Conservation (phyloP, 2,888 invertebrate genomes). For the Synanthedon vespiformis region DNA sequence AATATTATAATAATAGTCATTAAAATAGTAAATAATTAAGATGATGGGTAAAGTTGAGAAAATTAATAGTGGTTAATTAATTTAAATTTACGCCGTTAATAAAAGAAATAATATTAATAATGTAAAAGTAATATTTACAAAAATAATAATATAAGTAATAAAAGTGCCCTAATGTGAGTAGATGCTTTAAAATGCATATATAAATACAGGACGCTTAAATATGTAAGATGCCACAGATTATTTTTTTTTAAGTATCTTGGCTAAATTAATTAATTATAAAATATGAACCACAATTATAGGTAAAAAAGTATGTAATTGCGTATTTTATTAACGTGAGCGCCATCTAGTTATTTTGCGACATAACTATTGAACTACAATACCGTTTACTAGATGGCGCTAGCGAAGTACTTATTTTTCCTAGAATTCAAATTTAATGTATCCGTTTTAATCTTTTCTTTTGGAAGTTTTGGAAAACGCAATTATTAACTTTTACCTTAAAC, state of each 20-base stretch:
- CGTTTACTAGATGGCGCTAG: too few relatives aligned
- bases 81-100: slow-evolving; percentile 3
- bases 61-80: background rate
- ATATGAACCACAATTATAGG: too few relatives aligned
- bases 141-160: slow-evolving; percentile 1
- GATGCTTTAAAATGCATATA: slow-evolving; percentile 2
- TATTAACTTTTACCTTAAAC: too few relatives aligned
- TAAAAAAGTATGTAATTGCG: too few relatives aligned
- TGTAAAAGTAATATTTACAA: slow-evolving; percentile 5
- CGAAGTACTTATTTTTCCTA: too few relatives aligned
- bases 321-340: too few relatives aligned
- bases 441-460: too few relatives aligned
- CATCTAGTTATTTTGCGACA: too few relatives aligned
- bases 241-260: slow-evolving; percentile 7
- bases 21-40: background rate
- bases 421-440: too few relatives aligned
- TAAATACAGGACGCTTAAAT: slow-evolving; percentile 1
- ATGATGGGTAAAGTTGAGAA: too few relatives aligned
- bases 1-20: slow-evolving; percentile 9
- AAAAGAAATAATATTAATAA: slow-evolving; percentile 2
- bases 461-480: too few relatives aligned
- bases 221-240: background rate
- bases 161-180: background rate
- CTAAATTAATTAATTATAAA: slow-evolving; percentile 1
- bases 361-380: too few relatives aligned